Evolutionary conservation across 2,888 invertebrate genomes (phyloP), one percentile per base, ranked within the genome.

Genomic region (Hypomecis punctinalis): DNA sequence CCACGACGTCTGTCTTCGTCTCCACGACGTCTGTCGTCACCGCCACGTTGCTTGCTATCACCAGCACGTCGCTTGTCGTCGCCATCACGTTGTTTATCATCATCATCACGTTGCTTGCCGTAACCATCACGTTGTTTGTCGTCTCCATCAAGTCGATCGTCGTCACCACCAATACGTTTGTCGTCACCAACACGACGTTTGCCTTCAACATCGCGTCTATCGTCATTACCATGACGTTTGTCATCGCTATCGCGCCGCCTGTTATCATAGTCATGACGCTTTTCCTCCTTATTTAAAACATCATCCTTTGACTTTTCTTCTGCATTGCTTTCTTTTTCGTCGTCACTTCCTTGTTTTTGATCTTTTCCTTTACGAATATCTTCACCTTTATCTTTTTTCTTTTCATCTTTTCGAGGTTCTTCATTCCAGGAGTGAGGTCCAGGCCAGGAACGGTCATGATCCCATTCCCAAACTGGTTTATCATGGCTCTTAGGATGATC

Each of bases 391-490:
- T 40, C 54, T 43, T 40, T 51, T 37, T 23, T 60, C 2, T 43
- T 54, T 7, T 56, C 45, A 48, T 54, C 42, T 7, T 53, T 13
- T 47, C 36, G 53, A 46, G 51, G 49, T 35, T 53, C 33, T 7
- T 54, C 8, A 40, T 54, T 61, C 61, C 61, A 61, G 5, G 61
- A 48, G 23, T 55, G 53, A 46, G 56, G 10, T 56, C 51, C 56
- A 35, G 45, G 56, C 62, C 62, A 62, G n/a, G 43, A 45, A 3
- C 5, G 45, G 8, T 62, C 51, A 4, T 35, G 11, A 39, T 62
- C 39, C 49, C 43, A 55, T 51, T 62, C 62, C 62, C 62, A 62
- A 11, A 62, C 56, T 35, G 55, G 62, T 23, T 55, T 62, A 11
- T 56, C 33, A 10, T 51, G 11, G 9, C 0, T n/a, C 40, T 56